Percentiles rank a stretch among this genome's conserved stretches.
Evolutionary conservation across 1,140 invertebrate species (phyloP).

Genomic region (Scaptomyza graminum): DNA sequence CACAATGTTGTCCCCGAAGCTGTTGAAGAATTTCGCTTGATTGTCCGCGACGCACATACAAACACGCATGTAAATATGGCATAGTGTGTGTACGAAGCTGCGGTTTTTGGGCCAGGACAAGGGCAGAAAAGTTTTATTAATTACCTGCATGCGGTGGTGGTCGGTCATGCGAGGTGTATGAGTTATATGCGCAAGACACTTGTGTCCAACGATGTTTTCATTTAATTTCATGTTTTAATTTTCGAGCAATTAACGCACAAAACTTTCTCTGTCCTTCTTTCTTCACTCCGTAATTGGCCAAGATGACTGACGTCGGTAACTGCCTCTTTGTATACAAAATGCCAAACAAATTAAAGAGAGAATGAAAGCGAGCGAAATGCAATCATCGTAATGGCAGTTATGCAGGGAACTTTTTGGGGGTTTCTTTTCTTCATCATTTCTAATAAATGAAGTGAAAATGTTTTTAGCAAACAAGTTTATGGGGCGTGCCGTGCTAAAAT

Average conservation of each 20-base stretch:
- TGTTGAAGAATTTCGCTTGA: conserved; percentile 73
- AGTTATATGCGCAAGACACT: conserved; percentile 66
- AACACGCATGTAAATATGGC: conserved; percentile 15
- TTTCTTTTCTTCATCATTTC: conserved; percentile 34
- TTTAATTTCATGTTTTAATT: conserved; percentile 82
- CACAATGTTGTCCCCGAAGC: conserved; percentile 29
- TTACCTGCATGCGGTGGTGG: conserved; percentile 72
- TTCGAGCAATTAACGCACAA: conserved; percentile 79
- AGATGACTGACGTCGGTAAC: conserved; percentile 52
- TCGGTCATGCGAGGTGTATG: conserved; percentile 62
- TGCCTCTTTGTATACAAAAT: conserved; percentile 60
- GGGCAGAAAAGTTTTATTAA: conserved; percentile 74
- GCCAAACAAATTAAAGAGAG: conserved; percentile 22
- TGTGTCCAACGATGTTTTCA: conserved; percentile 68
- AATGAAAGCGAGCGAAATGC: conserved; percentile 7
- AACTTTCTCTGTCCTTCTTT: conserved; percentile 26
- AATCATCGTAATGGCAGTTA: conserved; percentile 12
- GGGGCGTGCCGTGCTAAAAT: conserved; percentile 69
- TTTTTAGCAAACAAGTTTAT: conserved; percentile 79
- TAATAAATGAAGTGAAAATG: conserved; percentile 83
- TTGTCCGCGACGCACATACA: conserved; percentile 41
- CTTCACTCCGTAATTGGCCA: conserved; percentile 55
- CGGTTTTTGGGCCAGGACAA: conserved; percentile 46
- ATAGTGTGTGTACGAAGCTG: conserved; percentile 35
- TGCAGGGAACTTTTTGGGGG: background rate